Evolutionary conservation across 2,113 vertebrate genomes (phyloP).

Genomic region (Nesoenas mayeri): DNA sequence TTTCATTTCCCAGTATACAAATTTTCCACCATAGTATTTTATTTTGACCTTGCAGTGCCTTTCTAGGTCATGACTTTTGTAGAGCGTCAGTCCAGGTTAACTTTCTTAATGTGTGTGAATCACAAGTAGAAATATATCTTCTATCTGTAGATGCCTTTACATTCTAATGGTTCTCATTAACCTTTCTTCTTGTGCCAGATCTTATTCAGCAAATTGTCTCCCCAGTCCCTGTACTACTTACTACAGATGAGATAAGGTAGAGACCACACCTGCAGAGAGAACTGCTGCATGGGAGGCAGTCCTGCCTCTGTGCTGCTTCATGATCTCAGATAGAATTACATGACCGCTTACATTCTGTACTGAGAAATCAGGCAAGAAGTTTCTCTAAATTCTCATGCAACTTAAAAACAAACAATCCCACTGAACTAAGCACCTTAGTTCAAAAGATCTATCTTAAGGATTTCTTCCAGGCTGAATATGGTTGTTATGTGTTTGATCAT

Average conservation of each 20-base stretch:
- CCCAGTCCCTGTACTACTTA: not conserved
- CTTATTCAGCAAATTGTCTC: not conserved
- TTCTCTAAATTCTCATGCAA: not conserved
- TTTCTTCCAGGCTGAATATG: not conserved
- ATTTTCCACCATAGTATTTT: not conserved
- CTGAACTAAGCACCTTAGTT: not conserved
- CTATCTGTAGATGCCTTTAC: not conserved
- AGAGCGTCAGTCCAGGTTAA: not conserved
- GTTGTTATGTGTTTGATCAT: not conserved
- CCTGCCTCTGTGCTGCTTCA: not conserved
- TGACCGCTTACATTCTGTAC: not conserved
- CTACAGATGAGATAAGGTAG: not conserved
- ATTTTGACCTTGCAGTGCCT: not conserved
- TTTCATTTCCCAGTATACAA: not conserved
- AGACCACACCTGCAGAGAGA: not conserved
- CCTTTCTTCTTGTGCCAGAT: not conserved
- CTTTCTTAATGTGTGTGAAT: not conserved
- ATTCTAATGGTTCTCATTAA: not conserved
- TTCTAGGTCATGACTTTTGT: not conserved
- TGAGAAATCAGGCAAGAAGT: not conserved
- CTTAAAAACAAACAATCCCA: not conserved
- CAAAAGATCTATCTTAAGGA: not conserved
- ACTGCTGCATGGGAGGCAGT: not conserved
- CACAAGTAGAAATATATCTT: not conserved
- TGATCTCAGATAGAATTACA: not conserved